phyloP scores from a whole-genome alignment of 2,113 vertebrate genomes.

The Cyrtonyx montezumae region DNA sequence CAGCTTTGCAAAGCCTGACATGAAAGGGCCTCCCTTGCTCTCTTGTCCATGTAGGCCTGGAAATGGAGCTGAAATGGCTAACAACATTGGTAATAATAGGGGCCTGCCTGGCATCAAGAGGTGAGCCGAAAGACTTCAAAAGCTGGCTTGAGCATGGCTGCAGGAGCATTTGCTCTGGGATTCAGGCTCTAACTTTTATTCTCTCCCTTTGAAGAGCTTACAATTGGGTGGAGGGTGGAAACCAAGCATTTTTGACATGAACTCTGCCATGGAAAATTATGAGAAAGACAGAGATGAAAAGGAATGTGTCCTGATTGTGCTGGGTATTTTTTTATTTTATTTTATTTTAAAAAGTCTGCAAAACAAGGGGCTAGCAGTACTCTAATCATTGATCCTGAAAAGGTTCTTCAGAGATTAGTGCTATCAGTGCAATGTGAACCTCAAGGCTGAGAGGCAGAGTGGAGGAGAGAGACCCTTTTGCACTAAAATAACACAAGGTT shows the following conservation, averaged over 20 bases:
- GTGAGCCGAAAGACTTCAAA: constrained; percentile 90
- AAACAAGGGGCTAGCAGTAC: constrained; percentile 81
- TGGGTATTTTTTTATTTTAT: constrained; percentile 53
- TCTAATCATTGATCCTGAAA: constrained; percentile 85
- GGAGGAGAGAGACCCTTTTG: constrained; percentile 56
- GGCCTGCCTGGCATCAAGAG: constrained; percentile 90
- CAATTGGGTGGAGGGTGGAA: constrained; percentile 88
- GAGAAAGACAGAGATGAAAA: constrained; percentile 92
- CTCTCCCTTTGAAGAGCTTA: constrained; percentile 95
- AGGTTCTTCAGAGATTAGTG: constrained; percentile 79
- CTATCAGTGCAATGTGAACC: constrained; percentile 74
- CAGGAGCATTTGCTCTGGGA: constrained; percentile 70
- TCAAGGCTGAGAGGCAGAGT: constrained; percentile 60
- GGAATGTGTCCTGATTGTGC: constrained; percentile 81
- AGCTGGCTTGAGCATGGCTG: constrained; percentile 74
- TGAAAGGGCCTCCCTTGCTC: constrained; percentile 86
- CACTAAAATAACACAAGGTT: constrained; percentile 52
- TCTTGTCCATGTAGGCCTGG: constrained; percentile 80
- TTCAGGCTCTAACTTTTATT: constrained; percentile 85
- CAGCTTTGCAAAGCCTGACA: constrained; percentile 79
- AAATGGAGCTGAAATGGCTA: constrained; percentile 86
- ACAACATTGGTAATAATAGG: constrained; percentile 90
- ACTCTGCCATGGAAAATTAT: constrained; percentile 84
- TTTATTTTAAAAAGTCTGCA: constrained; percentile 81
- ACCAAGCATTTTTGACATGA: constrained; percentile 82